Evolutionary conservation across 1,140 invertebrate genomes (phyloP).

Genomic region (Scaptomyza pallida): DNA sequence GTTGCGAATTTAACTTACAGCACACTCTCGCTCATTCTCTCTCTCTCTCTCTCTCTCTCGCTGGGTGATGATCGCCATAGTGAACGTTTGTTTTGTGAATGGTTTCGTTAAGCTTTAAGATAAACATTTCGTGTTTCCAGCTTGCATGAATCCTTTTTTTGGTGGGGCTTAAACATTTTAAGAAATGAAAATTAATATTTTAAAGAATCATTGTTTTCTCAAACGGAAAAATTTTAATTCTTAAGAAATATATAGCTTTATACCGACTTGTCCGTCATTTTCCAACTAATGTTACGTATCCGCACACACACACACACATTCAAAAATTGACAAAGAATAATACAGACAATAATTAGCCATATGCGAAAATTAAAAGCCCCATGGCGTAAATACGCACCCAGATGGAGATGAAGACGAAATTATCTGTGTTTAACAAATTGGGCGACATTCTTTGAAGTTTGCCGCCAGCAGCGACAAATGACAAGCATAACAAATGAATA

Average conservation of each 20-base stretch:
- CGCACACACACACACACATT: neutral
- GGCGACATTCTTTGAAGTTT: conserved; percentile 76
- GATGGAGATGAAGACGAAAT: conserved; percentile 57
- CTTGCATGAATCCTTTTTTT: neutral
- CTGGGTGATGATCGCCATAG: conserved; percentile 60
- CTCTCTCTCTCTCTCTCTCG: conserved; percentile 8
- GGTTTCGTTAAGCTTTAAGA: neutral
- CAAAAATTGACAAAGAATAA: neutral
- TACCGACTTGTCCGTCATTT: neutral
- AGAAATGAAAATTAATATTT: too few species aligned
- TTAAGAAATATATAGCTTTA: too few species aligned
- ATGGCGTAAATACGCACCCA: conserved; percentile 21
- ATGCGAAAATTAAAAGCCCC: conserved; percentile 67
- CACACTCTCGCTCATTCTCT: conserved; percentile 27
- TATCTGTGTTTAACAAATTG: conserved; percentile 82
- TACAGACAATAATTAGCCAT: conserved; percentile 63
- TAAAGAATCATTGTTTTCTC: too few species aligned
- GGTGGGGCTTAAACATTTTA: too few species aligned
- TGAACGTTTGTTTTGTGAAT: conserved; percentile 25
- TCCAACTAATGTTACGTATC: neutral
- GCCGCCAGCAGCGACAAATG: conserved; percentile 75
- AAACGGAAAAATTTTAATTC: too few species aligned
- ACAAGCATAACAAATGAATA: conserved; percentile 83
- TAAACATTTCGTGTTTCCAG: neutral
- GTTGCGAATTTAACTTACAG: conserved; percentile 61